Conservation (phyloP, 2,888 invertebrate genomes). For the Xylocampa areola region DNA sequence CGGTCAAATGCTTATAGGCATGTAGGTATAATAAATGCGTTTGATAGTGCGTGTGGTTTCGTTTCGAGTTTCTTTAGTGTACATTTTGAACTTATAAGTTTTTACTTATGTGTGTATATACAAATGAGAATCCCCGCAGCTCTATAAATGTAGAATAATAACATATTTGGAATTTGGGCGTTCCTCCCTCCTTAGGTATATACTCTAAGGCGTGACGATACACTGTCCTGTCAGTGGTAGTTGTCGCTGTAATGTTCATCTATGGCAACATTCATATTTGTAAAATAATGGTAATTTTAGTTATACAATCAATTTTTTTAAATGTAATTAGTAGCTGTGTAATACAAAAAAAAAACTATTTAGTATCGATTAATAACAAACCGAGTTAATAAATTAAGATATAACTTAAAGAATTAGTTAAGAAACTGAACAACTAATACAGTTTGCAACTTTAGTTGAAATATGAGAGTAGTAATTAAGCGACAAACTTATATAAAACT, state of each 20-base stretch:
- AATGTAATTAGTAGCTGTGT: background rate
- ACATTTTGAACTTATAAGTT: no score
- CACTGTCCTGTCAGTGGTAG: no score
- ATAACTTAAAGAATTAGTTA: background rate
- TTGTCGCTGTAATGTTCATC: background rate
- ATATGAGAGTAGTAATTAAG: background rate
- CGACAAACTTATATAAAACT: conserved; percentile 25
- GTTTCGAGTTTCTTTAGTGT: no score
- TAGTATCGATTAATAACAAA: background rate
- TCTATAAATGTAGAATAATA: no score
- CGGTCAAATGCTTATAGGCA: no score
- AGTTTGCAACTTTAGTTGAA: background rate
- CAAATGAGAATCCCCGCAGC: no score
- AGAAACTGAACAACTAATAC: background rate
- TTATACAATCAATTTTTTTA: background rate
- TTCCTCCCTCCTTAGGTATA: no score
- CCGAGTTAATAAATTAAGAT: background rate
- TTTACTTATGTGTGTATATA: no score
- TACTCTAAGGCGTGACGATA: no score
- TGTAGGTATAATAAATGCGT: no score
- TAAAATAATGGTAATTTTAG: conserved; percentile 5
- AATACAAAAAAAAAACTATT: background rate
- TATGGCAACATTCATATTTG: conserved; percentile 34
- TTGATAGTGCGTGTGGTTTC: no score
- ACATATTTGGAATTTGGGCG: no score